A percentile compares a stretch with the other conserved stretches of the same genome.
Conservation (phyloP, 2,797 vertebrate genomes). For the Tragopan temminckii region DNA sequence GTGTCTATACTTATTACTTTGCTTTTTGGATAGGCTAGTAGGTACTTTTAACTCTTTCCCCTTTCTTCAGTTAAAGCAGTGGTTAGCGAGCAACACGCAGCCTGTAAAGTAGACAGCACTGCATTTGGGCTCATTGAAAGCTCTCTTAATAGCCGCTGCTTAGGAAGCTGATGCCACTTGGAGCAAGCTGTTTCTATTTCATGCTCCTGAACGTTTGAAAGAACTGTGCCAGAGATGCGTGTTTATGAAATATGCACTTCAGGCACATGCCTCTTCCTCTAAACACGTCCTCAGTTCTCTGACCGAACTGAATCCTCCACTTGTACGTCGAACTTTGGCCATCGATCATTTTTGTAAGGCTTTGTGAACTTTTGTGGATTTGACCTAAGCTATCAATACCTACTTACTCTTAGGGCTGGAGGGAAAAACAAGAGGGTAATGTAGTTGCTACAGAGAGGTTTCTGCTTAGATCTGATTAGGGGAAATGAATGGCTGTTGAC, state of each 20-base stretch:
- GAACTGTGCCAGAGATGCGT: not conserved
- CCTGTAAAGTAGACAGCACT: not conserved
- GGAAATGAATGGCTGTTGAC: constrained; percentile 12
- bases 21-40: fast-evolving
- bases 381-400: not conserved
- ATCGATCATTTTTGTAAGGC: not conserved
- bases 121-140: not conserved
- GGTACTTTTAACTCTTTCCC: not conserved
- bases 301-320: not conserved
- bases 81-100: not conserved
- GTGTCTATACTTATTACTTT: not conserved
- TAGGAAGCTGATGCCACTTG: not conserved
- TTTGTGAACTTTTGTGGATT: not conserved
- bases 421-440: not conserved
- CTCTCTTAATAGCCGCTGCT: not conserved
- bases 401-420: not conserved
- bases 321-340: not conserved
- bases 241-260: not conserved
- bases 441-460: not conserved
- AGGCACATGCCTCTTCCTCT: not conserved
- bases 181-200: not conserved
- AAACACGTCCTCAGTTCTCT: not conserved
- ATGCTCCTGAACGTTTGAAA: not conserved
- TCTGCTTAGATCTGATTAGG: not conserved
- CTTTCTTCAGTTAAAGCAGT: not conserved